A percentile compares a stretch with the other conserved stretches of the same genome.
Conservation (phyloP, 2,113 vertebrate species). For the Oryzias curvinotus region DNA sequence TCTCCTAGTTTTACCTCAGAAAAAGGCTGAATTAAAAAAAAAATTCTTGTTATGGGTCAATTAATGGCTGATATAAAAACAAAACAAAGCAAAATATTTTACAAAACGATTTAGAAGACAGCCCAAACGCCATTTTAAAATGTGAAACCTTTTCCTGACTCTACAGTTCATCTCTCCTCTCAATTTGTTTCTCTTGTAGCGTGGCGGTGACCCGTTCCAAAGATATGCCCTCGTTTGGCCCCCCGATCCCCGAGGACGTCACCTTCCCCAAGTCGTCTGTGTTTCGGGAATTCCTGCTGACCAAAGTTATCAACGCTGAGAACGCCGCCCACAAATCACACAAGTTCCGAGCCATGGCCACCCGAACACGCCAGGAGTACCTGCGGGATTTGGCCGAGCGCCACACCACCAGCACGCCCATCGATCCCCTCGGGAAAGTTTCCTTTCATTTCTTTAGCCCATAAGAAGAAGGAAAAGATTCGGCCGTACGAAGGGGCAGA, state of each 20-base stretch:
- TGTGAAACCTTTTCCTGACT: slow-evolving; percentile 3
- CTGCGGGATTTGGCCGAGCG: slow-evolving; percentile 96
- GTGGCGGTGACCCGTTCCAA: slow-evolving; percentile 96
- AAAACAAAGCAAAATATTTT: neutral
- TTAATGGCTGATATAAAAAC: no score
- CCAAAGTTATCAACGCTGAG: slow-evolving; percentile 97
- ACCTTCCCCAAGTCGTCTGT: slow-evolving; percentile 97
- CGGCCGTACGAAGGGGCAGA: slow-evolving; percentile 89
- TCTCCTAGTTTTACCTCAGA: no score
- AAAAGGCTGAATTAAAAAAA: no score
- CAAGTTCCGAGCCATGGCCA: slow-evolving; percentile 97
- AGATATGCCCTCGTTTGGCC: slow-evolving; percentile 95
- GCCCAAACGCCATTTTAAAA: neutral
- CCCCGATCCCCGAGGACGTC: slow-evolving; percentile 92
- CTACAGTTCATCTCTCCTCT: neutral
- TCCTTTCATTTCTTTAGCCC: slow-evolving; percentile 95
- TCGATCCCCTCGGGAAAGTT: slow-evolving; percentile 98
- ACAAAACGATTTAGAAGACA: neutral
- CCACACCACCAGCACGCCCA: slow-evolving; percentile 95
- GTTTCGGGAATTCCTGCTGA: slow-evolving; percentile 97
- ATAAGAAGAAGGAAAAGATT: slow-evolving; percentile 96
- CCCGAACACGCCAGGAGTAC: slow-evolving; percentile 96
- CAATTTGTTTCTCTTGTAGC: slow-evolving; percentile 64
- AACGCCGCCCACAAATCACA: slow-evolving; percentile 98
- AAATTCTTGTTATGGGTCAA: no score